Conservation (phyloP, 2,888 invertebrate species). For the Bruchidius siliquastri region DNA sequence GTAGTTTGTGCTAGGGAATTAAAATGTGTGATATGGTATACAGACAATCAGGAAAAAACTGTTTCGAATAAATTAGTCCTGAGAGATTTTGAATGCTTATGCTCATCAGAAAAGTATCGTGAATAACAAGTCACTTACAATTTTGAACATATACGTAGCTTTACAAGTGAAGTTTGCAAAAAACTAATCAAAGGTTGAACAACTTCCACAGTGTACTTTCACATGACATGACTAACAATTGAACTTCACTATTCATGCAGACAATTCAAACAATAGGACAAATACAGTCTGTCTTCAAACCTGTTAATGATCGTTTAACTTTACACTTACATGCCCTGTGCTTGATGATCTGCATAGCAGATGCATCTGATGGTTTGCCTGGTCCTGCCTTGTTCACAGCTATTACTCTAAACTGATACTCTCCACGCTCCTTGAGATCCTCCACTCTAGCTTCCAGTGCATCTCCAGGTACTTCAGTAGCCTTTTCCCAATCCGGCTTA, state of each 20-base stretch:
- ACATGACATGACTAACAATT: not conserved
- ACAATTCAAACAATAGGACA: not conserved
- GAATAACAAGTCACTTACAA: too few species aligned
- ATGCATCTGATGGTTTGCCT: slow-evolving; percentile 85
- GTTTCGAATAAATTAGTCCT: too few species aligned
- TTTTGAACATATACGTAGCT: too few species aligned
- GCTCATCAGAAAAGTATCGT: too few species aligned
- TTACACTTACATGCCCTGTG: slow-evolving; percentile 74
- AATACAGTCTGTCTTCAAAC: not conserved
- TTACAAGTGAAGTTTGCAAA: too few species aligned
- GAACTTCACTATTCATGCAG: not conserved
- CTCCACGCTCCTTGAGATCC: slow-evolving; percentile 83
- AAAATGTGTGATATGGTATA: too few species aligned
- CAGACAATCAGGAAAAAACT: too few species aligned
- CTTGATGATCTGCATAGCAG: slow-evolving; percentile 82
- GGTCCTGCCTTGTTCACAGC: slow-evolving; percentile 93
- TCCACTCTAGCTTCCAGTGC: slow-evolving; percentile 72
- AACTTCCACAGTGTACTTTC: not conserved
- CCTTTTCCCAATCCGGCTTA: slow-evolving; percentile 86
- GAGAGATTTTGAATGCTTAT: too few species aligned
- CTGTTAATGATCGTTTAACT: not conserved
- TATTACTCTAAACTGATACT: slow-evolving; percentile 86
- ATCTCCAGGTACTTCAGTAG: slow-evolving; percentile 75
- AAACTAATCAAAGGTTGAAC: not conserved
- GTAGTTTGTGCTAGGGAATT: too few species aligned